These are phyloP conservation scores for Rhinella marina DNA, from an alignment of 2,797 vertebrate genomes.

Conservation along the genomic window DNA sequence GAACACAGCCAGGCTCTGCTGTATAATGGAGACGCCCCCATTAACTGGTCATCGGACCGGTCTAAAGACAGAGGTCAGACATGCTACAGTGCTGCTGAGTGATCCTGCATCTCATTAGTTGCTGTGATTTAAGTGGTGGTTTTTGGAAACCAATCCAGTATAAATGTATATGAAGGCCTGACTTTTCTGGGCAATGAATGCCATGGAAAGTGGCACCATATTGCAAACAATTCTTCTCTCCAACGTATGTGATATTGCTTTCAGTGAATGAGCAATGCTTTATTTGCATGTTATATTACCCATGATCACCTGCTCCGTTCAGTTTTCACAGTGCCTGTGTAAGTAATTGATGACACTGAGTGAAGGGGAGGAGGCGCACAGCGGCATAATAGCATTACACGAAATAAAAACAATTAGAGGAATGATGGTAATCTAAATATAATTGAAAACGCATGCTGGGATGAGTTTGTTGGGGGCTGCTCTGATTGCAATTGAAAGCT, in stretches of 20 bases:
- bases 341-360: constrained; percentile 49
- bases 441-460: constrained; percentile 60
- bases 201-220: neutral
- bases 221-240: neutral
- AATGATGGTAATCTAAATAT: constrained; percentile 60
- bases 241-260: neutral
- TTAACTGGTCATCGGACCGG: no score
- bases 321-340: constrained; percentile 22
- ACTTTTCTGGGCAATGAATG: neutral
- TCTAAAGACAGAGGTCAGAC: neutral
- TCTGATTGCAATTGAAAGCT: constrained; percentile 28
- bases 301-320: constrained; percentile 47
- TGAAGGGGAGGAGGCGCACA: constrained; percentile 27
- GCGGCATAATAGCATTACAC: constrained; percentile 56
- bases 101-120: neutral
- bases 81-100: neutral
- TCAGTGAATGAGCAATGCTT: constrained; percentile 35
- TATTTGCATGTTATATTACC: constrained; percentile 39
- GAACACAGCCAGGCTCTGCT: no score
- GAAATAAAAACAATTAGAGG: constrained; percentile 62
- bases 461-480: constrained; percentile 30
- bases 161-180: neutral
- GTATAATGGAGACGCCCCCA: no score
- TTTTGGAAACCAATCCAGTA: neutral
- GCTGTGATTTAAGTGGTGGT: neutral